Base-by-base conservation (phyloP, 2,113 vertebrate species). In the Ictalurus furcatus region DNA sequence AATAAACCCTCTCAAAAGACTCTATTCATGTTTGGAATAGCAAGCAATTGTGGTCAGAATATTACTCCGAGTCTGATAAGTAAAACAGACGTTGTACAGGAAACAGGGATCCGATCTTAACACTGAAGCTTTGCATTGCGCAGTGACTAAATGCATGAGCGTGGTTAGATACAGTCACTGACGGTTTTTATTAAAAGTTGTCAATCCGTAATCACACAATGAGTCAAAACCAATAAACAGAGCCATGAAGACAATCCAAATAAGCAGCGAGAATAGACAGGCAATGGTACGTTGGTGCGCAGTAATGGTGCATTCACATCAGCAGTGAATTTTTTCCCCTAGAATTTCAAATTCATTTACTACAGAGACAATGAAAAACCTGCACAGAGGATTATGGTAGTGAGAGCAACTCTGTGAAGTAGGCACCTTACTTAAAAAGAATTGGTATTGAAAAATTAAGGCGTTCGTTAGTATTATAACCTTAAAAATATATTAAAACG, bases 1-100 rank as follows among this genome's bases (percentile, higher is more conserved):
- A 87, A 78, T 79, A 87, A 87, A 34, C 14, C 16, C 56, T 86
- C 54, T 65, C n/a, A 56, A 67, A 79, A 63, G 48, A 23, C 28
- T 85, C 13, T 1, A 44, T 80, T 81, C 52, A 69, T 86, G 74
- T 16, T 0, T 14, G 30, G 40, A 71, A 59, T 59, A 71, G 56
- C 30, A 85, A n/a, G 59, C 88, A 65, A 23, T 84, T 37, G 59
- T 25, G 25, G 73, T 69, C 61, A 8, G 19, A 61, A 37, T 58
- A 82, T 81, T 37, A 21, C 78, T n/a, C 6, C 28, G 61, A 71
- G 78, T 54, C 25, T 44, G 87, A 88, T 71, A 58, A 58, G 21
- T 83, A 54, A 48, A 63, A 54, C 9, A 82, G 30, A 65, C 21
- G 21, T 23, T 59, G n/a, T 14, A 61, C 30, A 30, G n/a, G n/a